phyloP scores from a whole-genome alignment of 1,140 invertebrate species.

The Bombus superbus region DNA sequence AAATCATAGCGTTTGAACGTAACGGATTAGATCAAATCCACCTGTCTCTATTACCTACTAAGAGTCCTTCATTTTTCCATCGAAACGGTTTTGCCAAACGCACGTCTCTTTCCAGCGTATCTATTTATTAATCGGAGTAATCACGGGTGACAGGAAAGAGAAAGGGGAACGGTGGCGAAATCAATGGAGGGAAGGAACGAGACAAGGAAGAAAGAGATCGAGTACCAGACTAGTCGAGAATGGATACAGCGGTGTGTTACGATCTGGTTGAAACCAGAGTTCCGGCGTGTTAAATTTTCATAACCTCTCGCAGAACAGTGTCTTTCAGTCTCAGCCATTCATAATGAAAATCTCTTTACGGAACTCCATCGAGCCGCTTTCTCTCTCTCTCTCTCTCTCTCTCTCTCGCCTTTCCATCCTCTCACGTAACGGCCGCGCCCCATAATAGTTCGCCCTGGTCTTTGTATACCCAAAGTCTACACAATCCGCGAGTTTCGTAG shows the following conservation, averaged over 20 bases:
- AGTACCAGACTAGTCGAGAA: constrained; percentile 22
- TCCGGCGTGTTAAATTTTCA: constrained; percentile 72
- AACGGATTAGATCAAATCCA: background rate
- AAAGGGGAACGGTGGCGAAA: background rate
- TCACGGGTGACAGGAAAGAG: background rate
- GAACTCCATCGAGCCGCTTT: constrained; percentile 44
- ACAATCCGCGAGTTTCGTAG: constrained; percentile 36
- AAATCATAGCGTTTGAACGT: background rate
- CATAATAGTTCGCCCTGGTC: constrained; percentile 46
- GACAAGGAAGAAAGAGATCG: constrained; percentile 5
- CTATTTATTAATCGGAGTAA: constrained; percentile 46
- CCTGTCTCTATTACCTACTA: constrained; percentile 5
- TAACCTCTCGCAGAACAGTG: constrained; percentile 64
- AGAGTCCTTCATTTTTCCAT: constrained; percentile 36
- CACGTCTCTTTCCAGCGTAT: background rate
- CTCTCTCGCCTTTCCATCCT: background rate
- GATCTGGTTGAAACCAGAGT: constrained; percentile 53
- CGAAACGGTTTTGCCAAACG: background rate
- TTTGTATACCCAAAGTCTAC: constrained; percentile 49
- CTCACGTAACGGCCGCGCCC: constrained; percentile 31
- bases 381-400: background rate
- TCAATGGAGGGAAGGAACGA: background rate
- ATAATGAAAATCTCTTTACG: constrained; percentile 72
- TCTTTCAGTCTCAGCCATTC: constrained; percentile 62
- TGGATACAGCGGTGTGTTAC: constrained; percentile 36